A percentile compares a stretch with the other conserved stretches of the same genome.
Conservation (phyloP, 2,113 vertebrate species). For the Corydoras maculifer region DNA sequence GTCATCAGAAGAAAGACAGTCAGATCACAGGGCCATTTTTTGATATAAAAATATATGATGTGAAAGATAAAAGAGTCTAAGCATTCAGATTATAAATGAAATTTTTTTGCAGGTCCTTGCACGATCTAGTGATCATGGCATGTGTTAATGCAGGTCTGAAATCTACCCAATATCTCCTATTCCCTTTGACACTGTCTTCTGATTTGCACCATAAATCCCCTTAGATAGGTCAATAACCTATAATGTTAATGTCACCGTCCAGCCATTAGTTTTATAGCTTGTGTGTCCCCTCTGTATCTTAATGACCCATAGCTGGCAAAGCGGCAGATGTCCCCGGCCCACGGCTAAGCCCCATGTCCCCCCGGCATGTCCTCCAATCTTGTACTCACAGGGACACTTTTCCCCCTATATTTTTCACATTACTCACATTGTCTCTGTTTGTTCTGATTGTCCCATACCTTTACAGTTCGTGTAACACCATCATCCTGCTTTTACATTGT, state of each 20-base stretch:
- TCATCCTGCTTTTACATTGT: slow-evolving; percentile 14
- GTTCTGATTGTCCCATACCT: background rate
- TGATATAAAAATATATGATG: no score
- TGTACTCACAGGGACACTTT: slow-evolving; percentile 9
- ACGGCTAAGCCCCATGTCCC: slow-evolving; percentile 33
- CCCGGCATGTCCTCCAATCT: slow-evolving; percentile 23
- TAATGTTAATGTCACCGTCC: slow-evolving; percentile 63
- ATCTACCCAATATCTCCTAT: slow-evolving; percentile 50
- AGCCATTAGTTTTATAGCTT: slow-evolving; percentile 58
- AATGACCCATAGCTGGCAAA: slow-evolving; percentile 50
- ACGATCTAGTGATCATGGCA: slow-evolving; percentile 21
- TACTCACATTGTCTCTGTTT: slow-evolving; percentile 14
- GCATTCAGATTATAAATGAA: no score
- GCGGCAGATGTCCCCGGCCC: slow-evolving; percentile 40
- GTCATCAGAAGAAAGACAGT: no score
- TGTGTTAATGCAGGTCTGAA: slow-evolving; percentile 38
- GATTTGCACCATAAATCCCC: slow-evolving; percentile 60
- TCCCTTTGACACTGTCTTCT: slow-evolving; percentile 54
- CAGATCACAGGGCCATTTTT: no score
- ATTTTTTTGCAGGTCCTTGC: no score
- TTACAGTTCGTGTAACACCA: no score
- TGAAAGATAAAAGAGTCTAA: no score
- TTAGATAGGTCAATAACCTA: slow-evolving; percentile 64
- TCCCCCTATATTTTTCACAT: slow-evolving; percentile 2
- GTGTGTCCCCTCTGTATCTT: slow-evolving; percentile 51